Evolutionary conservation across 2,888 invertebrate species (phyloP).

Genomic region (Pantelozetes paolii): DNA sequence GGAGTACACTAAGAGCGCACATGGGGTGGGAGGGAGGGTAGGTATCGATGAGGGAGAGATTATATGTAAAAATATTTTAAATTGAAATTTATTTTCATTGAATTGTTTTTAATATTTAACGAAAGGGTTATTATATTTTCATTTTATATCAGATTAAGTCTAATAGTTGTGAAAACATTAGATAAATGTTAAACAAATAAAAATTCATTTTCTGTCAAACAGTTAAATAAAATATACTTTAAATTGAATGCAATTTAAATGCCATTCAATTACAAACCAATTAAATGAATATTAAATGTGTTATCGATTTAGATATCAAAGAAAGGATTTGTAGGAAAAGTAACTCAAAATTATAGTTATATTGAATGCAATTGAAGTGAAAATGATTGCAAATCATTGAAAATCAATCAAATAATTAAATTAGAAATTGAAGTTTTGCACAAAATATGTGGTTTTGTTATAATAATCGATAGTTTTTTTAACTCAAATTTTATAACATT

Average conservation of each 20-base stretch:
- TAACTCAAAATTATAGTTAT: neutral
- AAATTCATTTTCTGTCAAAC: neutral
- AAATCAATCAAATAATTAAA: constrained; percentile 1
- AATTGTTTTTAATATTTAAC: neutral
- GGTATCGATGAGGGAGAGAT: too few species aligned
- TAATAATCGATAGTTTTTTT: too few species aligned
- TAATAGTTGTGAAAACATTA: constrained; percentile 10
- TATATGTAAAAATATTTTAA: neutral
- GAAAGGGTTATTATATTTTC: neutral
- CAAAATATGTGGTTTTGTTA: neutral
- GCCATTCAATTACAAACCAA: neutral
- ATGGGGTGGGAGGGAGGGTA: neutral
- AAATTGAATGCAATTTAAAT: neutral
- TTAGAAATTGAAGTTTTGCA: neutral
- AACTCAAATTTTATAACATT: neutral
- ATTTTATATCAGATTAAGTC: neutral
- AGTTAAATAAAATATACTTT: neutral
- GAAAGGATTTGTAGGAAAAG: neutral
- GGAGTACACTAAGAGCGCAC: too few species aligned
- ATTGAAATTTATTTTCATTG: neutral
- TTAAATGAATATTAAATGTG: neutral
- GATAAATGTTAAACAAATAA: neutral
- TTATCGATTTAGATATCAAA: constrained; percentile 4
- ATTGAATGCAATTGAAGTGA: neutral
- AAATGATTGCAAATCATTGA: neutral